Percentiles rank a stretch among this genome's conserved stretches.
These are phyloP conservation scores for Pelodytes ibericus DNA, from an alignment of 2,797 vertebrate species.

Conservation along the genomic window DNA sequence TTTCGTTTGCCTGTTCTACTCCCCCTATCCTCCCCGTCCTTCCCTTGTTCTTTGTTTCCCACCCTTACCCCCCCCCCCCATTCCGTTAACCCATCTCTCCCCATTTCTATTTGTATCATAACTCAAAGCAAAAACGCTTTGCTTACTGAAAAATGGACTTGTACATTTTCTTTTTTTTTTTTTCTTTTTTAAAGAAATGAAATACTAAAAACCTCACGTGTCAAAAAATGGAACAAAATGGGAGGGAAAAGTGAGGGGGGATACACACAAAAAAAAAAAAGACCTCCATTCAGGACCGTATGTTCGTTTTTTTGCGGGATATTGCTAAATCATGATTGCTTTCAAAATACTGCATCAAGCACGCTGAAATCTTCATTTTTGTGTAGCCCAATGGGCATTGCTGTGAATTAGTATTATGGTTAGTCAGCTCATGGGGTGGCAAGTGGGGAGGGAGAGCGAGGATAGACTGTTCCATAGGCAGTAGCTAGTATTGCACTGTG, in stretches of 20 bases:
- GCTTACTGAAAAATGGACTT: constrained; percentile 65
- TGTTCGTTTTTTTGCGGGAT: not conserved
- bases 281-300: not conserved
- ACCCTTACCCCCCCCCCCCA: constrained; percentile 27
- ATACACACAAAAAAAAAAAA: no score
- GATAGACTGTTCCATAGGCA: not conserved
- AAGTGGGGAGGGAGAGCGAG: not conserved
- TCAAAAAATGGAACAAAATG: constrained; percentile 24
- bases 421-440: not conserved
- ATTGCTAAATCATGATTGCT: not conserved
- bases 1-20: constrained; percentile 15
- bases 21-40: constrained; percentile 20
- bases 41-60: not conserved
- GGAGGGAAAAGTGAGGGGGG: not conserved
- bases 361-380: not conserved
- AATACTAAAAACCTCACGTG: constrained; percentile 26
- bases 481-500: not conserved
- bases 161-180: constrained; percentile 63
- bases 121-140: constrained; percentile 38
- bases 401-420: constrained; percentile 40
- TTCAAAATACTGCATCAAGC: not conserved
- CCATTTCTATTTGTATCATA: constrained; percentile 49
- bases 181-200: constrained; percentile 24
- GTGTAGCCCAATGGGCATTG: constrained; percentile 7
- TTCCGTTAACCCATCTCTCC: constrained; percentile 18